Base-by-base conservation (phyloP, 2,888 invertebrate genomes). In the Diabrotica balteata region DNA sequence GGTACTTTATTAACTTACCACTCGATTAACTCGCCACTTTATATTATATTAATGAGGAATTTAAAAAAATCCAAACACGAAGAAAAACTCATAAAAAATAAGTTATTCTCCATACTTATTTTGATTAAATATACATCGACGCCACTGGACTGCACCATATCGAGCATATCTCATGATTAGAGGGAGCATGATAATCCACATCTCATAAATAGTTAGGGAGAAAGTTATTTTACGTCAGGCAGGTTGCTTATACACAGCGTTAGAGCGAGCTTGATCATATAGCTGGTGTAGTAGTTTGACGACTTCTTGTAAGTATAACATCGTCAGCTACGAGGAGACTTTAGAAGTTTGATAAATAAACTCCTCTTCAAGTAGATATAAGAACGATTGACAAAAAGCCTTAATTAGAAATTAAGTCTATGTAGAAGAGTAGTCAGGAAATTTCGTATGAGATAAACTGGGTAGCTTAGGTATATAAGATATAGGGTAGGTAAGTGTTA, bases 81-180 rank as follows among this genome's bases (percentile, higher is more conserved):
- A 4, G 32, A 5, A 32, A 32, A 32, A 17, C 1, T 4, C 32
- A 32, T 32, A 32, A 32, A 32, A 32, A 32, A 32, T 32, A 4
- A 1, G 32, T 4, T 32, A 32, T 4, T 32, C 32, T 32, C 32
- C 32, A 32, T 4, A 32, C 2, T 32, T 5, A 32, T 2, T 32
- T 32, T 32, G 32, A 32, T 32, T 2, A 32, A 32, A 32, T 32
- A 32, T 32, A 4, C 10, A 17, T 9, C 9, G 46, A 45, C 64
- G 66, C 57, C 50, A 59, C 61, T 61, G 65, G 52, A 64, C 8
- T 45, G 22, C 52, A 64, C 9, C 59, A 42, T 63, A 65, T 67
- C 70, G 72, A 75, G 59, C 75, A 76, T 78, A 79, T 75, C 72
- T 79, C 71, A 73, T 73, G 75, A 78, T 79, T 73, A 77, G 73